Percentiles rank a stretch among this genome's conserved stretches.
Conservation (phyloP, 2,113 vertebrate genomes). For the Xenus cinereus region DNA sequence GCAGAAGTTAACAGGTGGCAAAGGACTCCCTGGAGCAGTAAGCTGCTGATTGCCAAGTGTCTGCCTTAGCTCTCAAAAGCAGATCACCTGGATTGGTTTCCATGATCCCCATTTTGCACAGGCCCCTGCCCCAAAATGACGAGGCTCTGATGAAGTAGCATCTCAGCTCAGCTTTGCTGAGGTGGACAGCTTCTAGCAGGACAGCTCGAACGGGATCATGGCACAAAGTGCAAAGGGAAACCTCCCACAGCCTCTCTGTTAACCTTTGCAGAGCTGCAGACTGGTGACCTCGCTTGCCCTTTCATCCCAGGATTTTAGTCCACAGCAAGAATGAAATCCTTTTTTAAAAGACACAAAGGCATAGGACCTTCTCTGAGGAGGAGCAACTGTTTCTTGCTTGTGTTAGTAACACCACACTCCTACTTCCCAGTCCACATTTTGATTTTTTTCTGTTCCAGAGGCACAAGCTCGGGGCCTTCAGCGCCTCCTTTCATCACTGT, state of each 20-base stretch:
- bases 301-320: neutral
- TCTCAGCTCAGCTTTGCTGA: neutral
- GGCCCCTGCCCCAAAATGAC: neutral
- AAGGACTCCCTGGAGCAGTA: neutral
- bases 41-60: neutral
- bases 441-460: neutral
- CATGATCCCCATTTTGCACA: fast-evolving
- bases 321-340: neutral
- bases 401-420: neutral
- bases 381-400: neutral
- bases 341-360: neutral
- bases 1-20: neutral
- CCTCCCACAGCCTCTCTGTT: neutral
- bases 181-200: neutral
- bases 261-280: neutral
- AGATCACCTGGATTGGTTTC: neutral
- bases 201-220: fast-evolving
- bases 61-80: neutral
- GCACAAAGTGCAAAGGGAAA: neutral
- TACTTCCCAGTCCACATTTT: neutral
- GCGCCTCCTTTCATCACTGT: neutral
- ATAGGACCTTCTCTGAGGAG: neutral
- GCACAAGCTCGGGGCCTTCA: neutral
- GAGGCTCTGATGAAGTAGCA: neutral
- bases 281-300: neutral